phyloP scores from a whole-genome alignment of 2,113 vertebrate species.

The Pedetes capensis region DNA sequence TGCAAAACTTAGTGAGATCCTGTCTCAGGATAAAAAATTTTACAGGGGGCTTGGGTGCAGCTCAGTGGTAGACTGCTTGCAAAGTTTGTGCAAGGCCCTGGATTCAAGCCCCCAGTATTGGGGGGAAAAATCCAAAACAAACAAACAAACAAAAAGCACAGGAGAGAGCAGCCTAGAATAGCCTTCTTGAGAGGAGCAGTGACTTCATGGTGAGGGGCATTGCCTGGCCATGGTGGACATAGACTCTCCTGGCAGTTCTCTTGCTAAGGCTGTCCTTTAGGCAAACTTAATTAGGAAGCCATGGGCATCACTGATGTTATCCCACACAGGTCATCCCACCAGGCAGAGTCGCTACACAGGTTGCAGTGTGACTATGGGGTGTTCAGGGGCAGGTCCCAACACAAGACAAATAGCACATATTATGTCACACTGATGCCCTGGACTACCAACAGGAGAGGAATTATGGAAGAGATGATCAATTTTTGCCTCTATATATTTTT shows the following conservation, averaged over 20 bases:
- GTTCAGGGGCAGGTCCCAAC: no score
- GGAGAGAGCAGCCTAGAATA: neutral
- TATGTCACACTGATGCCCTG: neutral
- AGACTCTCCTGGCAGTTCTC: neutral
- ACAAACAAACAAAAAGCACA: no score
- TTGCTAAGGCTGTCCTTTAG: neutral
- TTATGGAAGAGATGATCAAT: neutral
- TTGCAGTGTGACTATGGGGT: accelerated
- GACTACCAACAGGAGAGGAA: neutral
- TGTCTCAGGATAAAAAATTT: no score
- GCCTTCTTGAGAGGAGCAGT: neutral
- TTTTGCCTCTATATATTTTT: neutral
- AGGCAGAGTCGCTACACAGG: no score
- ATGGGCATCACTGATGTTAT: neutral
- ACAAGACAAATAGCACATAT: no score
- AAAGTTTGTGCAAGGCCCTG: no score
- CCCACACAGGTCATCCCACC: neutral
- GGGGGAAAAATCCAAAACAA: no score
- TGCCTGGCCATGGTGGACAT: no score
- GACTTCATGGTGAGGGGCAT: neutral
- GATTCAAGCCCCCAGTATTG: no score
- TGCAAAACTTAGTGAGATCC: no score
- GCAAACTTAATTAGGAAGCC: neutral
- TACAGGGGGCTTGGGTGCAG: no score
- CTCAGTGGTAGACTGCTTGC: no score